A percentile compares a stretch with the other conserved stretches of the same genome.
phyloP scores from a whole-genome alignment of 2,113 vertebrate genomes.

The Nestor notabilis region DNA sequence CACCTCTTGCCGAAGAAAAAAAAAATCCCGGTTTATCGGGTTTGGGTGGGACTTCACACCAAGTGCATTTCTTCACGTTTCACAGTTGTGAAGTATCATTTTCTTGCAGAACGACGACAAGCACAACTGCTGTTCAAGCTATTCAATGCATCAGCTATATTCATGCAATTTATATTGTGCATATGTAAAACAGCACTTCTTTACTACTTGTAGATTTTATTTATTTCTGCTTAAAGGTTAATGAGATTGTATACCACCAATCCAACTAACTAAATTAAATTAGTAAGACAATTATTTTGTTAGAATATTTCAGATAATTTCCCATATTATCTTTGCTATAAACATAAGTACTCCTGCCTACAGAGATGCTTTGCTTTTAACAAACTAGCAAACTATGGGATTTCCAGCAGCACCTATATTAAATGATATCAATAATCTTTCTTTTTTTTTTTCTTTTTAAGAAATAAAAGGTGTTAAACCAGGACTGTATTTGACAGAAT shows the following conservation, averaged over 20 bases:
- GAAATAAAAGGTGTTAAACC: background rate
- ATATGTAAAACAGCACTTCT: slow-evolving; percentile 12
- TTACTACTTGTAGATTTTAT: slow-evolving; percentile 25
- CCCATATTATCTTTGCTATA: background rate
- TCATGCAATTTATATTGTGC: slow-evolving; percentile 34
- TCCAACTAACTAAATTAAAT: background rate
- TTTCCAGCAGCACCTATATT: background rate
- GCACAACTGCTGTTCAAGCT: background rate
- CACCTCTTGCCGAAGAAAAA: slow-evolving; percentile 75
- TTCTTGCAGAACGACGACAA: slow-evolving; percentile 4
- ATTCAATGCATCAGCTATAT: background rate
- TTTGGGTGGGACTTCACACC: slow-evolving; percentile 33
- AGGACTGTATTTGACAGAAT: background rate
- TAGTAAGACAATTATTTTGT: background rate
- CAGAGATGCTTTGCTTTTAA: background rate
- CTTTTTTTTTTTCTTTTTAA: background rate
- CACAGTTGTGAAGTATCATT: slow-evolving; percentile 5
- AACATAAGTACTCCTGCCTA: background rate
- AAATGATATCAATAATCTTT: background rate
- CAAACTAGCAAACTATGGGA: background rate
- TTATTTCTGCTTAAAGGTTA: slow-evolving; percentile 51
- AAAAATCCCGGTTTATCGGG: slow-evolving; percentile 55
- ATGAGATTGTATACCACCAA: background rate
- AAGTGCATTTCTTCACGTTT: slow-evolving; percentile 7
- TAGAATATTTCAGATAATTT: background rate